Evolutionary conservation across 2,797 vertebrate species (phyloP).

Genomic region (Catamblyrhynchus diadema): DNA sequence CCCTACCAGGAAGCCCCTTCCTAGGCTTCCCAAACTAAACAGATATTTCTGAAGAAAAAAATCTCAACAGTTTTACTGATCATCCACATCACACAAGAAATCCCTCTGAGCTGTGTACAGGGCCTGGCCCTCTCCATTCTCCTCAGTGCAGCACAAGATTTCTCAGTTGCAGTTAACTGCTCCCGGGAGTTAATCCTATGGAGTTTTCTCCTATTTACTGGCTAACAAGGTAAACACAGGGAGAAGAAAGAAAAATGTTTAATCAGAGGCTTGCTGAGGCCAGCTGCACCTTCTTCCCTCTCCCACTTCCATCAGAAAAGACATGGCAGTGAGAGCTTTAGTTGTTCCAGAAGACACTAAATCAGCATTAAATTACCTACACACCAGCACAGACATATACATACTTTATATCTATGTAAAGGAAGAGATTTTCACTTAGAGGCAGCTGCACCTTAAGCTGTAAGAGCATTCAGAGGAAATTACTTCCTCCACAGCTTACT

Average conservation of each 20-base stretch:
- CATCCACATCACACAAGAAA: background rate
- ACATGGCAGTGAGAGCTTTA: conserved; percentile 46
- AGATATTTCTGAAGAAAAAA: background rate
- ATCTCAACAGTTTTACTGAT: background rate
- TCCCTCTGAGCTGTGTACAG: background rate
- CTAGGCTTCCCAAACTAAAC: background rate
- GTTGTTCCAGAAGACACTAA: background rate
- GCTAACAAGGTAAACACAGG: background rate
- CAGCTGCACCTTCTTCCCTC: background rate
- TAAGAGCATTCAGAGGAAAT: background rate
- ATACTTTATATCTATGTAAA: background rate
- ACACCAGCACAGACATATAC: background rate
- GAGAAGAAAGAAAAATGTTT: background rate
- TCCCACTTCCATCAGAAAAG: background rate
- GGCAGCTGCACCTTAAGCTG: background rate
- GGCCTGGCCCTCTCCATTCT: background rate
- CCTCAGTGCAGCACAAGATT: fast-evolving
- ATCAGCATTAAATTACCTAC: background rate
- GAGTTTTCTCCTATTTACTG: background rate
- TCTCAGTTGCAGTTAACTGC: background rate
- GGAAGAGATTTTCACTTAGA: background rate
- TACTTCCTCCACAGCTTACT: conserved; percentile 45
- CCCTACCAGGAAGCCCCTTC: background rate
- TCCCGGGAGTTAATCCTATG: background rate
- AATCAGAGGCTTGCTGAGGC: background rate